These are phyloP conservation scores for Papilio polyxenes DNA, from an alignment of 1,140 invertebrate genomes.

Conservation along the genomic window DNA sequence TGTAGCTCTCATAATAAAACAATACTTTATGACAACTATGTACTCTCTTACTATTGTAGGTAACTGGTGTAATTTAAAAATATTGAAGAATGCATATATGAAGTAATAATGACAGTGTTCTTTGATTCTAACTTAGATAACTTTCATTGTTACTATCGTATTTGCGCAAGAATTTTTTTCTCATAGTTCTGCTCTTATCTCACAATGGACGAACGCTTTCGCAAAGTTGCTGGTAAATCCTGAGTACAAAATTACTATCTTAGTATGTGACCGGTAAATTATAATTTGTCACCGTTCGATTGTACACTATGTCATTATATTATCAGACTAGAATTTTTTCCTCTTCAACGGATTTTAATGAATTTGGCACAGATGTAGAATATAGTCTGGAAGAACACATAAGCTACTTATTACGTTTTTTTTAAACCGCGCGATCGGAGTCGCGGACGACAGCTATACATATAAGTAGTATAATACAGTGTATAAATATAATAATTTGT, in stretches of 20 bases:
- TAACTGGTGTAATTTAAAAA: too few relatives aligned
- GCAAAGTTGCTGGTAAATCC: conserved; percentile 14
- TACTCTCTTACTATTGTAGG: not conserved
- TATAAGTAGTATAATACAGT: too few relatives aligned
- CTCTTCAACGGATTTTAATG: too few relatives aligned
- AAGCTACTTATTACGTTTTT: too few relatives aligned
- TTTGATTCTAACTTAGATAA: conserved; percentile 7
- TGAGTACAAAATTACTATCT: not conserved
- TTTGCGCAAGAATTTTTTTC: conserved; percentile 24
- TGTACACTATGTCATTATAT: not conserved
- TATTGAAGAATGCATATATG: conserved; percentile 7
- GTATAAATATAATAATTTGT: too few relatives aligned
- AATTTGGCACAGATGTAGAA: too few relatives aligned
- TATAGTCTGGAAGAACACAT: too few relatives aligned
- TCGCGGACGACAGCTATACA: too few relatives aligned
- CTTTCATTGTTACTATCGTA: not conserved
- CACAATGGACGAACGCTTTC: conserved; percentile 14
- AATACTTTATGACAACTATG: too few relatives aligned
- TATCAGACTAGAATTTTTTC: not conserved
- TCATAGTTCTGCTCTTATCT: not conserved
- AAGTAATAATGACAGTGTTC: not conserved
- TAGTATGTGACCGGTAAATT: not conserved
- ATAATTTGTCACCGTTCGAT: not conserved
- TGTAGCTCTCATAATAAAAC: too few relatives aligned
- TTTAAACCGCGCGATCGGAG: too few relatives aligned